Evolutionary conservation across 2,113 vertebrate species (phyloP), one percentile per base, ranked within the genome.

Genomic region (Percina caprodes): DNA sequence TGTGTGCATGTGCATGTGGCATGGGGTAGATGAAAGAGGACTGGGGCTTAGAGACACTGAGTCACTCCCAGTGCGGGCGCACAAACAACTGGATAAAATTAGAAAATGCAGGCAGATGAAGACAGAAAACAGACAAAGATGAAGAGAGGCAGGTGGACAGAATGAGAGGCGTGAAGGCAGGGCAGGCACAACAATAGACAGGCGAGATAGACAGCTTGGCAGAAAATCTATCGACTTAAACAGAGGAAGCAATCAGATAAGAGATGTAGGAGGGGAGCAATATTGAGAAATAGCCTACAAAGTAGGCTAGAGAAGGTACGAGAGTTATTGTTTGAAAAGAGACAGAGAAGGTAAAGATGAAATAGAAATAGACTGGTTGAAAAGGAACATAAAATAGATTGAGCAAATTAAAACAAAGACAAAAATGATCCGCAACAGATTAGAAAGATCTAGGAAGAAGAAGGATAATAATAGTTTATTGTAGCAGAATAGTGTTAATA

Each of bases 31-130:
- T 91, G 81, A 89, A 92, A 94, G 89, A 79, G 86, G 77, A 80
- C 55, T 69, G 70, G 85, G 82, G 88, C 83, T 89, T 77, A 89
- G 90, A 90, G 91, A 89, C 75, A 82, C 74, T 92, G 88, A 92
- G 82, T 90, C 87, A 93, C 86, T 91, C 79, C 72, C 86, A 33
- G 73, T 45, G 65, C 67, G 62, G 69, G 80, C 86, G 79, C 77
- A 84, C 78, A 88, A 89, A 91, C 87, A 90, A 84, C 66, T 82
- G 77, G 87, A 88, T 91, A 87, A 81, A 91, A 87, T 91, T 87
- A 89, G 89, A 84, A 88, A 68, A 82, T 72, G 79, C 67, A 68
- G 26, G 66, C 49, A 39, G 66, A 83, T 73, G 79, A 82, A 85
- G 86, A 87, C 65, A 60, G 77, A 65, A 76, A 63, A 87, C 71